These are phyloP conservation scores for Eupithecia insigniata DNA, from an alignment of 2,888 invertebrate genomes.

Conservation along the genomic window DNA sequence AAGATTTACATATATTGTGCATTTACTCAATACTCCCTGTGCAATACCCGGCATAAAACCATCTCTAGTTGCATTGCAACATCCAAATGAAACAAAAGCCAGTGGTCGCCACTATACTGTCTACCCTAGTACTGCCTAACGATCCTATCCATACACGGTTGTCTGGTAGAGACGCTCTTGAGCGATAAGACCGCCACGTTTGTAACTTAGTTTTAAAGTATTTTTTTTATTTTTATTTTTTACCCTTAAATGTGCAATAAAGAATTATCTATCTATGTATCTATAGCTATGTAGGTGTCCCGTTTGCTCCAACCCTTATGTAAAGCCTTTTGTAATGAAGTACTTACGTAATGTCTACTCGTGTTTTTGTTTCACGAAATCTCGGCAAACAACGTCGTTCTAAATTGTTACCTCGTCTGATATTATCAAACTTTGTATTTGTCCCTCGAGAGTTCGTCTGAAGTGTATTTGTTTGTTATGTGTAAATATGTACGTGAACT, in stretches of 20 bases:
- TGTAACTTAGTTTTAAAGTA: too few relatives aligned
- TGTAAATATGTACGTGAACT: slow-evolving; percentile 2
- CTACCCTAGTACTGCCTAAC: too few relatives aligned
- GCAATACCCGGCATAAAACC: too few relatives aligned
- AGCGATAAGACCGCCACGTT: too few relatives aligned
- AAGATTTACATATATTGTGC: too few relatives aligned
- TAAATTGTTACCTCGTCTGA: slow-evolving; percentile 49
- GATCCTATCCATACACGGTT: too few relatives aligned
- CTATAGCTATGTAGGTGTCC: too few relatives aligned
- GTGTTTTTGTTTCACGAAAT: slow-evolving; percentile 59
- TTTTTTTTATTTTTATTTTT: too few relatives aligned
- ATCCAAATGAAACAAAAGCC: neutral
- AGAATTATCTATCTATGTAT: too few relatives aligned
- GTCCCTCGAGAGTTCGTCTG: slow-evolving; percentile 19
- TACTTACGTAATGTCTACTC: slow-evolving; percentile 59
- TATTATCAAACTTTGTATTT: slow-evolving; percentile 47
- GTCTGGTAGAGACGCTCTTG: too few relatives aligned
- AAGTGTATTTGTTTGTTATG: slow-evolving; percentile 22
- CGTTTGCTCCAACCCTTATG: slow-evolving; percentile 3
- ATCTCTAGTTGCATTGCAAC: neutral
- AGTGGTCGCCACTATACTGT: neutral
- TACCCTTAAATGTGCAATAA: too few relatives aligned
- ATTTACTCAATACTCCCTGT: too few relatives aligned
- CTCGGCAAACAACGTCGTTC: slow-evolving; percentile 38
- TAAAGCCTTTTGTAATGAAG: slow-evolving; percentile 77